Percentiles rank a stretch among this genome's conserved stretches.
phyloP scores from a whole-genome alignment of 2,797 vertebrate species.

The Phrynocephalus vlangalii region DNA sequence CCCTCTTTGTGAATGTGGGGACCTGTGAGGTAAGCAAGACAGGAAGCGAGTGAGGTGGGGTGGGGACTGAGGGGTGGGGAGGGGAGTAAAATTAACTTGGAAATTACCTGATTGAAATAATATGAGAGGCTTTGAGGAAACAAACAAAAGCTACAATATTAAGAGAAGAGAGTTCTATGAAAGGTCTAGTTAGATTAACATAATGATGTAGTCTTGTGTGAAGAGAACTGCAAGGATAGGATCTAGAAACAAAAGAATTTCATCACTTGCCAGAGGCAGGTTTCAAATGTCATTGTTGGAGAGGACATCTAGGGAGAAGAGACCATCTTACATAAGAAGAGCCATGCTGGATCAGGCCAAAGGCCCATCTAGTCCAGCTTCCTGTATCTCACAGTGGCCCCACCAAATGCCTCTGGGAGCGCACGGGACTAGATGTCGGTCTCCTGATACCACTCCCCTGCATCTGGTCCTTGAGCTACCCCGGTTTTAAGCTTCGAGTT shows the following conservation, averaged over 20 bases:
- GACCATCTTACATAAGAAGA: neutral
- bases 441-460: no score
- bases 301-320: neutral
- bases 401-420: no score
- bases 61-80: neutral
- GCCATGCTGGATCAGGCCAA: no score
- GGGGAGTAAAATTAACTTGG: neutral
- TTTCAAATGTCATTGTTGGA: neutral
- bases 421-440: no score
- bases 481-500: no score
- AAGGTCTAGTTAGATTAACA: neutral
- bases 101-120: neutral
- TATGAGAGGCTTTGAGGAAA: neutral
- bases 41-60: neutral
- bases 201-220: neutral
- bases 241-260: neutral
- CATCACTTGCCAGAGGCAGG: neutral
- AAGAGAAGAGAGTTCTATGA: neutral
- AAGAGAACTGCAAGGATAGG: no score
- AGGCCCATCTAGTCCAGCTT: no score
- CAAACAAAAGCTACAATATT: neutral
- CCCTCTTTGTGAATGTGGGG: conserved; percentile 82
- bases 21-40: conserved; percentile 90
- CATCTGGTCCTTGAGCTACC: no score
- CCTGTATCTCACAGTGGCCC: no score